Base-by-base conservation (phyloP, 92 coral and sea anemone genomes). In the Zoanthus gigantus region DNA sequence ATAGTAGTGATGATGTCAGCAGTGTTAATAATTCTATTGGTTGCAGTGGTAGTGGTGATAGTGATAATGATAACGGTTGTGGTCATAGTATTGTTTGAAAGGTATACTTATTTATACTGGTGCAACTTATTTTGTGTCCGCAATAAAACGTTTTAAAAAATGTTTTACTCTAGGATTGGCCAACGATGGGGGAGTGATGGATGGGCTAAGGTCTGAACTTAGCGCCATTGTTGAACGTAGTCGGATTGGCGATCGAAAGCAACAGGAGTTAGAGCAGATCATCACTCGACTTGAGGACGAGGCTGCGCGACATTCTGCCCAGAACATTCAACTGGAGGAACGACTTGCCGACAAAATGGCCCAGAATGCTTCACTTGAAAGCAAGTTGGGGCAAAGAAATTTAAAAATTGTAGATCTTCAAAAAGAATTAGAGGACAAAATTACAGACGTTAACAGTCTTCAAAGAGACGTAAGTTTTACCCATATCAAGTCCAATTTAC, bases 241-340 rank as follows among this genome's bases (percentile, higher is more conserved):
- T 84, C 96, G 99, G 1, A 97, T 97, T 71, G 98, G 98, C 63
- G 99, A 97, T 85, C 95, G 98, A 58, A 97, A 95, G 66, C 99
- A 97, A 57, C 96, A 95, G 57, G 98, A 97, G 79, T 88, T 97
- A 12, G 98, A 97, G 76, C 96, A 97, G 88, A 90, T 95, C 52
- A 91, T 97, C 14, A 89, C 99, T 4, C 72, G 94, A 79, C 89
- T 97, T 86, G 99, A 97, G 82, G 99, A 97, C 65, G 98, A 97
- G 86, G 87, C 94, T 42, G 89, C 98, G 0, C 80, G 95, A 32
- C 89, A 92, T 44, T 97, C 99, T 0, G 74, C 96, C 9, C 98
- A 93, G 69, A 92, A 90, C 29, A 91, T 97, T 57, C 96, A 97
- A 53, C 92, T 97, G 30, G 97, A 97, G 67, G 99, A 97, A 54